These are phyloP conservation scores for Drosophila sucinea DNA, from an alignment of 1,140 invertebrate species.

Conservation along the genomic window DNA sequence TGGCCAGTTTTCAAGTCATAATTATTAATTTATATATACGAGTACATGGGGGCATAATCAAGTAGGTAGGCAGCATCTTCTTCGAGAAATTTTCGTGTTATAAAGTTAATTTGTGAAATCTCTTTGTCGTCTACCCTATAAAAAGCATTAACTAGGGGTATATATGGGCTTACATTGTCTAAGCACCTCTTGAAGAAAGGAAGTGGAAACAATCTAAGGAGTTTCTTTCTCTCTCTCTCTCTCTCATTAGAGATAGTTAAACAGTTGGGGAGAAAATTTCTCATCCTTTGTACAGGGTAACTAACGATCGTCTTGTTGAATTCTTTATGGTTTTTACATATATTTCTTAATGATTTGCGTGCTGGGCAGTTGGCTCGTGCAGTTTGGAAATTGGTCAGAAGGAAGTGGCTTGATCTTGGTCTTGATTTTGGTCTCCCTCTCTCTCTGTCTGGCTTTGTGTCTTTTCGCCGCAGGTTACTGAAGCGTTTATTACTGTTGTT, in stretches of 20 bases:
- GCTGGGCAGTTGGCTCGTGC: slow-evolving; percentile 15
- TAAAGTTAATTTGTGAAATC: slow-evolving; percentile 80
- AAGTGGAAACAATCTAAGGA: neutral
- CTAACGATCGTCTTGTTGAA: slow-evolving; percentile 31
- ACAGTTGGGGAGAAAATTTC: neutral
- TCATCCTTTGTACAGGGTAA: neutral
- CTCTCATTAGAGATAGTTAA: too few relatives aligned
- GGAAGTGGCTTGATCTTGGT: slow-evolving; percentile 23
- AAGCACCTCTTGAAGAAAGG: neutral
- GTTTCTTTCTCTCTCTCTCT: too few relatives aligned
- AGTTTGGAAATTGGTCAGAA: neutral
- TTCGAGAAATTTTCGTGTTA: slow-evolving; percentile 78
- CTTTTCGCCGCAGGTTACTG: slow-evolving; percentile 67
- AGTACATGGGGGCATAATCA: slow-evolving; percentile 18
- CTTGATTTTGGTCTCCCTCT: slow-evolving; percentile 10
- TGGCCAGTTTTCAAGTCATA: slow-evolving; percentile 73
- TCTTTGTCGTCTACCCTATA: slow-evolving; percentile 5
- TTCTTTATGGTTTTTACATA: slow-evolving; percentile 7
- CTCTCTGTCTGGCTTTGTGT: neutral
- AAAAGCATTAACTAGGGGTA: neutral
- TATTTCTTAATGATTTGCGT: slow-evolving; percentile 72
- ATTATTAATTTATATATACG: slow-evolving; percentile 63
- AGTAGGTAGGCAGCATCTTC: slow-evolving; percentile 25
- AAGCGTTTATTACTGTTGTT: slow-evolving; percentile 64
- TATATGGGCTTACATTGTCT: neutral